A percentile compares a stretch with the other conserved stretches of the same genome.
phyloP scores from a whole-genome alignment of 2,113 vertebrate species.

The Macquaria ambigua region DNA sequence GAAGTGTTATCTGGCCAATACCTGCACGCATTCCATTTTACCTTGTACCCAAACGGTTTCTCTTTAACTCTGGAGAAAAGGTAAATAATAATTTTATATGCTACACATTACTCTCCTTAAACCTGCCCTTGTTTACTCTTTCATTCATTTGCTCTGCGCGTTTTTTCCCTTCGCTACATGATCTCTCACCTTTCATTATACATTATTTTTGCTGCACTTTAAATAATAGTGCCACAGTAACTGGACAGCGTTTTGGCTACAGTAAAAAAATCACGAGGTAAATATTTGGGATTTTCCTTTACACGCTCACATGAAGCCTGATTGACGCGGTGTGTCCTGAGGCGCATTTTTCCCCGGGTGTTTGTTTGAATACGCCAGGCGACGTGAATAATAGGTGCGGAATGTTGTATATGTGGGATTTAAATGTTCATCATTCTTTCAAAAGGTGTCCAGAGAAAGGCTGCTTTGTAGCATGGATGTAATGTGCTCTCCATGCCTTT shows the following conservation, averaged over 20 bases:
- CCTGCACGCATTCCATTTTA: not conserved
- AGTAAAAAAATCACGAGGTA: not conserved
- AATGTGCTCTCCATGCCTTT: not conserved
- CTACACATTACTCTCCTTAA: not conserved
- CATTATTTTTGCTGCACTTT: not conserved
- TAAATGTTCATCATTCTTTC: not conserved
- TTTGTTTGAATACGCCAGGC: not conserved
- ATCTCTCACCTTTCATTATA: not conserved
- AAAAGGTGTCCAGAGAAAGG: not conserved
- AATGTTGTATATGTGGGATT: not conserved
- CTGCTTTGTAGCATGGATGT: not conserved
- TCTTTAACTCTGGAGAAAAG: constrained; percentile 12
- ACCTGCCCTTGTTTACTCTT: not conserved
- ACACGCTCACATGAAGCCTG: not conserved
- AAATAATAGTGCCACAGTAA: too few relatives aligned
- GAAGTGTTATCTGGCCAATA: constrained; percentile 27
- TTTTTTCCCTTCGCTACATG: too few relatives aligned
- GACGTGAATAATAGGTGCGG: not conserved
- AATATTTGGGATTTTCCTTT: not conserved
- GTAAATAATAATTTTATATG: constrained; percentile 33
- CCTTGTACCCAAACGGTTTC: not conserved
- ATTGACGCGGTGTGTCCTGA: not conserved
- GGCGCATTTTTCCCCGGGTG: not conserved
- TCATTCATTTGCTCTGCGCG: not conserved
- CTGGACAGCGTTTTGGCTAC: accelerated